Evolutionary conservation across 2,113 vertebrate genomes (phyloP), one percentile per base, ranked within the genome.

Genomic region (Bubo blakistoni): DNA sequence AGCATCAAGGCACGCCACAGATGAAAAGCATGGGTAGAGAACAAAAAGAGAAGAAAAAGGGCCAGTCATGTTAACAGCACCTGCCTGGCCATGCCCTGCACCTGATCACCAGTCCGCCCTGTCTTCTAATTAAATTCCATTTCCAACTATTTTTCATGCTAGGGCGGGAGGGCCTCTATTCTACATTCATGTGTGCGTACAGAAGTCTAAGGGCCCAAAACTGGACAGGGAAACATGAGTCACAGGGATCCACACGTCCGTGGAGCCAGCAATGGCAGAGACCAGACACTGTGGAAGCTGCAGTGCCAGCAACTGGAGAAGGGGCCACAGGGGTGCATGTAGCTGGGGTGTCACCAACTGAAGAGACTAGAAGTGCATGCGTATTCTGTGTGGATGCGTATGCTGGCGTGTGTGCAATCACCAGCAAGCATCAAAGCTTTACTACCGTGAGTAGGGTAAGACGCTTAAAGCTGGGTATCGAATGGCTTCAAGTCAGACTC

Each of bases 351-450:
- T 4, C 0, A 0, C 29, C n/a, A 55, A 40, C 24, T 32, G 16
- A 67, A 52, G 24, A 66, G 24, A 59, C 12, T 3, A 21, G 1
- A 38, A 38, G 22, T 20, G 27, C 32, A 32, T 9, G 6, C 9
- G 4, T 26, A 32, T n/a, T 62, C 34, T n/a, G 27, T n/a, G 32
- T 47, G 30, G 38, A 69, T 36, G 7, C 16, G 62, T 11, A 42
- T 0, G 0, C 2, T 24, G 42, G 30, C 2, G 1, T 13, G 14
- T 16, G 4, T 36, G 49, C 10, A 52, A 58, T 17, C 55, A 65
- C 17, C 20, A 65, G 38, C 11, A 78, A 58, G 38, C 19, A 42
- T 42, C 38, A 59, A 42, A 42, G 22, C 49, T 46, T 52, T 22
- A 51, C 38, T 25, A 36, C 19, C 36, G 5, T 6, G 5, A 72